Conservation (phyloP, 2,113 vertebrate genomes). For the Nycticryphes semicollaris region DNA sequence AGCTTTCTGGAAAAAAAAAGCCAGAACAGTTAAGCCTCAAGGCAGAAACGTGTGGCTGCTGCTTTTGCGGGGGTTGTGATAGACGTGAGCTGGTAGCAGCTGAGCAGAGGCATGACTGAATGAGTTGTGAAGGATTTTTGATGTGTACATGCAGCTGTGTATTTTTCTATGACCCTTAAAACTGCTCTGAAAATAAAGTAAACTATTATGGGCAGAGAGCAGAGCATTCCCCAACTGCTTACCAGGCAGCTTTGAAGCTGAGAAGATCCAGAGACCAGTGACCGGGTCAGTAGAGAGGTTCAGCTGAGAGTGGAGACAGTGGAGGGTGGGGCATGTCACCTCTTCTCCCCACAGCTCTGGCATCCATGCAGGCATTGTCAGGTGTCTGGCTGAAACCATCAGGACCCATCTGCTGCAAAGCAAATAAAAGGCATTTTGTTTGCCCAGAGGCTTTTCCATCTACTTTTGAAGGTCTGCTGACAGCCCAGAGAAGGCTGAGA, state of each 20-base stretch:
- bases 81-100: background rate
- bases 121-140: background rate
- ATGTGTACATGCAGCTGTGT: background rate
- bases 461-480: background rate
- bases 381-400: background rate
- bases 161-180: background rate
- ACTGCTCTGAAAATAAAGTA: background rate
- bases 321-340: accelerated
- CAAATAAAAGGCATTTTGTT: background rate
- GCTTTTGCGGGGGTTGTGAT: background rate
- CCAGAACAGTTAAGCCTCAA: background rate
- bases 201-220: background rate
- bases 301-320: background rate
- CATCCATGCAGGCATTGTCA: background rate
- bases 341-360: background rate
- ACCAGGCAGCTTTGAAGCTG: background rate
- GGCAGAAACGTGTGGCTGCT: background rate
- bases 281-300: background rate
- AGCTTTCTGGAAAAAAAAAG: background rate
- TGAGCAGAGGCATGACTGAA: background rate
- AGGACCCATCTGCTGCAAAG: background rate
- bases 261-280: background rate
- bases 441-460: background rate
- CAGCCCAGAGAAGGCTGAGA: background rate
- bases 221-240: background rate